Evolutionary conservation across 2,113 vertebrate genomes (phyloP), one percentile per base, ranked within the genome.

Genomic region (Rhinichthys klamathensis): DNA sequence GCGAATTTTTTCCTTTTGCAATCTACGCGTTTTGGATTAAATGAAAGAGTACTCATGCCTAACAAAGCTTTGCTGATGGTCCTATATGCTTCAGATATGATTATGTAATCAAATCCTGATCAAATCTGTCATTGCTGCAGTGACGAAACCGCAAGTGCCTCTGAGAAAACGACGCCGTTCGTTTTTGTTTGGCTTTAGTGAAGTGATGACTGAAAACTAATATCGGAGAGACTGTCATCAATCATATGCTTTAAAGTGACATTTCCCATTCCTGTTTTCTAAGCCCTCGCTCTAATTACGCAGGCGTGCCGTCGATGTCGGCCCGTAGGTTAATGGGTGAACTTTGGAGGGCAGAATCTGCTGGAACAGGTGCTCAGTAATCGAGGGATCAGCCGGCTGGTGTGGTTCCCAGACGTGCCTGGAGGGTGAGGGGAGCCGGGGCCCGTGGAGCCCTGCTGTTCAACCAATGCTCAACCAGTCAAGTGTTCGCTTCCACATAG

Each of bases 361-460:
- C 44, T 35, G 74, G 54, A 83, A 81, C 80, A 85, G 87, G 84
- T 88, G 87, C 82, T 85, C 49, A 46, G 54, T 65, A 41, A 60
- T 60, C 2, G 21, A 78, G 54, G 18, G 54, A 78, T 78, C 76
- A 78, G 32, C 32, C 58, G 76, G 27, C 54, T 79, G 76, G 18
- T 41, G 16, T 4, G 30, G 27, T 58, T 77, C 75, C 51, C 49
- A 77, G 25, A 23, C 30, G 11, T 38, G 11, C 41, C 63, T 18
- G 69, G 54, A 85, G 86, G 84, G 56, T 84, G 72, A 25, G 58
- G 60, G 58, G 75, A 80, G 70, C 84, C 82, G 30, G 21, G 88
- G 74, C 75, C 65, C 73, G 82, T 60, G 78, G 77, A 74, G 44
- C 78, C 82, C 84, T 69, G 58, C 70, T 82, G 85, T 49, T 85